Evolutionary conservation across 2,797 vertebrate species (phyloP), one percentile per base, ranked within the genome.

Genomic region (Amblyopsis hoosieri): DNA sequence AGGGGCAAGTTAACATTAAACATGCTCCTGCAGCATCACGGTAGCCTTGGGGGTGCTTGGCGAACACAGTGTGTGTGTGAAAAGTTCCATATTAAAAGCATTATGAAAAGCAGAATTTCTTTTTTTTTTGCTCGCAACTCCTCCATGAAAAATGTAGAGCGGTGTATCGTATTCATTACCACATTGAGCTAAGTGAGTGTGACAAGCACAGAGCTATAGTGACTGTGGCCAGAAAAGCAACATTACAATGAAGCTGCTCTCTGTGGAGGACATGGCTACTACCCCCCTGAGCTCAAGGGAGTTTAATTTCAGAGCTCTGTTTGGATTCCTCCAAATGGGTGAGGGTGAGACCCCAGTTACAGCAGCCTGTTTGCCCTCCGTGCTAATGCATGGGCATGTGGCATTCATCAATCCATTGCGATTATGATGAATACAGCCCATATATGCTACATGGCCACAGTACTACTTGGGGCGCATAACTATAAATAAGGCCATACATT

Each of bases 81-180:
- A 86, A 82, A 86, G 74, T 80, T 88, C 80, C 79, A 78, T 85
- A 89, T 88, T 88, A 85, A 84, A 84, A 77, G 80, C 72, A 84
- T 85, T 79, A 82, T 81, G 83, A 81, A 74, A 74, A 86, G 74
- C 80, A 71, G 81, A 89, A 23, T 23, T 23, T 23, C 3, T 23
- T 23, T 23, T 23, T 87, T 88, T 86, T 80, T 67, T 76, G 71
- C 80, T 83, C 51, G 64, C 64, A 70, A 67, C 74, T 70, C 81
- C 76, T 80, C 86, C 86, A 90, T 91, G 89, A 91, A 92, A 91
- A 89, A 89, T 90, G 85, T 81, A 91, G 81, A 85, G 81, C 23
- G 23, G 23, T 2, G 23, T 61, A 58, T 88, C 85, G 80, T 90
- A 89, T 88, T 92, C 86, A 88, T 93, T 86, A 87, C 88, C 87